These are phyloP conservation scores for Cremastobaeus sp. DNA, from an alignment of 2,888 invertebrate genomes.

Conservation along the genomic window DNA sequence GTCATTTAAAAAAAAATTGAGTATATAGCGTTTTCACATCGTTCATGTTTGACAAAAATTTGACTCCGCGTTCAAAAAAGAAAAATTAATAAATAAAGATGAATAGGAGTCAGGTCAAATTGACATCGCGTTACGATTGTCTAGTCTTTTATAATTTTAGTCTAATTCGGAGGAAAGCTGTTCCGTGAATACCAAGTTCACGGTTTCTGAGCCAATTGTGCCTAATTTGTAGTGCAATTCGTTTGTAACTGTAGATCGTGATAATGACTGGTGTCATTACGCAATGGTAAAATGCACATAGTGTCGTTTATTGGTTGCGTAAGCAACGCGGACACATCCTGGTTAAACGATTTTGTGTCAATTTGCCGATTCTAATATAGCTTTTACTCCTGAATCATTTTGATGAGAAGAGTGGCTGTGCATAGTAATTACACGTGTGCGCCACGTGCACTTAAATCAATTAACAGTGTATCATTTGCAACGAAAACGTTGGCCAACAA, in stretches of 20 bases:
- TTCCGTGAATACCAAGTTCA: conserved; percentile 47
- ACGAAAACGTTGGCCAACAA: no score
- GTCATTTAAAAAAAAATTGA: no score
- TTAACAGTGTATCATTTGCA: no score
- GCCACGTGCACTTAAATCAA: conserved; percentile 29
- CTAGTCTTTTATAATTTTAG: neutral
- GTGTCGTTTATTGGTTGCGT: conserved; percentile 70
- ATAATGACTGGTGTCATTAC: conserved; percentile 70
- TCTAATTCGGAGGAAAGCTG: conserved; percentile 19
- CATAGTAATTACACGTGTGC: conserved; percentile 43
- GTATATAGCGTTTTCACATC: no score
- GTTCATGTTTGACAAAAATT: no score
- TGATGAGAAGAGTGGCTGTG: conserved; percentile 34
- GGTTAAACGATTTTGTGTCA: conserved; percentile 75
- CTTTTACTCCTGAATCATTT: conserved; percentile 67
- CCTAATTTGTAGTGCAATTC: conserved; percentile 34
- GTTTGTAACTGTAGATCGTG: conserved; percentile 60
- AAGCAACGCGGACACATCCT: conserved; percentile 74
- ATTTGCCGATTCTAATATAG: conserved; percentile 72
- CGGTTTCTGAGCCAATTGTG: conserved; percentile 45
- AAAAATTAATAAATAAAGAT: neutral
- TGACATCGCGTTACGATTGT: no score
- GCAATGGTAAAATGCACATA: conserved; percentile 72
- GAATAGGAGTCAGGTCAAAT: no score
- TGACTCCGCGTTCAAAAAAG: no score